A percentile compares a stretch with the other conserved stretches of the same genome.
phyloP scores from a whole-genome alignment of 37 sponge, comb jelly and placozoan species.

The Ianthella basta region DNA sequence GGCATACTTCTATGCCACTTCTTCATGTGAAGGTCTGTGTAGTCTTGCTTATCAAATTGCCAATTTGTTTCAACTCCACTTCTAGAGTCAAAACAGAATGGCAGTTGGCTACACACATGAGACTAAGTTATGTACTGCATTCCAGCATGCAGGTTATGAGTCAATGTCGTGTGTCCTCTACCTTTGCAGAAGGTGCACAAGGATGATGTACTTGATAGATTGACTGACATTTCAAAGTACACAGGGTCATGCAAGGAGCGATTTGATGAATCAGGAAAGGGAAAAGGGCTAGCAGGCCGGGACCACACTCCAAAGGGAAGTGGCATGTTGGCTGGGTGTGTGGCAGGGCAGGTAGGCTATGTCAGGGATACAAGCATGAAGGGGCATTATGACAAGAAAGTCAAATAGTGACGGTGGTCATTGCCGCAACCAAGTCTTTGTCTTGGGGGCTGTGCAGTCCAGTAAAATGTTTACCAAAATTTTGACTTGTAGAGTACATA shows the following conservation, averaged over 20 bases:
- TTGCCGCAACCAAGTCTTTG: too few species aligned
- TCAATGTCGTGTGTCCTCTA: not conserved
- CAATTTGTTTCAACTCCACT: too few species aligned
- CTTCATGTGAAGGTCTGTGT: too few species aligned
- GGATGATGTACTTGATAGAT: conserved; percentile 49
- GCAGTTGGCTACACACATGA: too few species aligned
- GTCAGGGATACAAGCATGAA: conserved; percentile 79
- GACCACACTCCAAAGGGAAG: conserved; percentile 67
- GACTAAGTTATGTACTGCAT: not conserved
- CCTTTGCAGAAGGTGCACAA: conserved; percentile 44
- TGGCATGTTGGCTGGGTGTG: conserved; percentile 47
- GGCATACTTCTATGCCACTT: too few species aligned
- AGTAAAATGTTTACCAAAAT: too few species aligned
- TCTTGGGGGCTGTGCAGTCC: too few species aligned
- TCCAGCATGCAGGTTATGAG: not conserved
- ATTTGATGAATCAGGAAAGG: conserved; percentile 90
- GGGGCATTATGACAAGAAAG: conserved; percentile 72
- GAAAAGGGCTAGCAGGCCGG: conserved; percentile 85
- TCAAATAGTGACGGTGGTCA: not conserved
- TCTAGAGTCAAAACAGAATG: too few species aligned
- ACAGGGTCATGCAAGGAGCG: conserved; percentile 87
- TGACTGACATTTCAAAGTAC: conserved; percentile 90
- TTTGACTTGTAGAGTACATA: too few species aligned
- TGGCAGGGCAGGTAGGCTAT: conserved; percentile 38
- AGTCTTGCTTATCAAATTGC: too few species aligned